Conservation (phyloP, 2,797 vertebrate genomes). For the Chloroceryle inda region DNA sequence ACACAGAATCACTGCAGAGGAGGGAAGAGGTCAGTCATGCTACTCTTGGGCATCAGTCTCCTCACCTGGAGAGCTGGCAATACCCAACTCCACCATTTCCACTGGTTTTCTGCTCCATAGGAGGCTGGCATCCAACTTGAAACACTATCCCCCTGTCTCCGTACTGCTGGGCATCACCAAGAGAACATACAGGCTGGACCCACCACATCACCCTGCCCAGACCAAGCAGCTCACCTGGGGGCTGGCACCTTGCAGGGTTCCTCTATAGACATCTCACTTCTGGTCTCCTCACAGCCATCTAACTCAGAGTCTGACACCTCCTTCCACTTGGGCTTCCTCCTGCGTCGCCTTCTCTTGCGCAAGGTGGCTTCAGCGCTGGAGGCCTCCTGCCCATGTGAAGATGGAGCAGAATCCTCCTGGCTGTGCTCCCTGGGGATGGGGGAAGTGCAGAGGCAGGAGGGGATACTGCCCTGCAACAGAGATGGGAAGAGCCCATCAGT, state of each 20-base stretch:
- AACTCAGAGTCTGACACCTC: slow-evolving; percentile 66
- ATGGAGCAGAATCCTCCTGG: neutral
- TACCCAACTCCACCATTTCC: neutral
- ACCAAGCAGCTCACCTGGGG: slow-evolving; percentile 74
- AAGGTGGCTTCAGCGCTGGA: neutral
- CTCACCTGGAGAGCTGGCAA: neutral
- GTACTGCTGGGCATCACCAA: neutral
- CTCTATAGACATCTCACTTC: slow-evolving; percentile 57
- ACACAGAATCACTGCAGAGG: slow-evolving; percentile 82
- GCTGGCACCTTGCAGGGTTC: slow-evolving; percentile 60
- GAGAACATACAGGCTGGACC: neutral
- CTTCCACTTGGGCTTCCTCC: slow-evolving; percentile 83
- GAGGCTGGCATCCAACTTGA: neutral
- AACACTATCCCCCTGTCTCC: neutral
- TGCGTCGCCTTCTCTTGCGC: slow-evolving; percentile 81
- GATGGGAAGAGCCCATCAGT: neutral
- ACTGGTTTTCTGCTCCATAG: neutral
- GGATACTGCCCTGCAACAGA: slow-evolving; percentile 76
- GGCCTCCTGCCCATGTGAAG: neutral
- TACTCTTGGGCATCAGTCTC: neutral
- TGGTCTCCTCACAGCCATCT: slow-evolving; percentile 70
- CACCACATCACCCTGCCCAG: neutral
- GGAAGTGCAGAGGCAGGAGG: slow-evolving; percentile 86
- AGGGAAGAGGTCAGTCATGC: neutral
- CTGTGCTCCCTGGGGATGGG: slow-evolving; percentile 82